Evolutionary conservation across 37 sponge, comb jelly and placozoan genomes (phyloP).

Genomic region (Beroe forskalii): DNA sequence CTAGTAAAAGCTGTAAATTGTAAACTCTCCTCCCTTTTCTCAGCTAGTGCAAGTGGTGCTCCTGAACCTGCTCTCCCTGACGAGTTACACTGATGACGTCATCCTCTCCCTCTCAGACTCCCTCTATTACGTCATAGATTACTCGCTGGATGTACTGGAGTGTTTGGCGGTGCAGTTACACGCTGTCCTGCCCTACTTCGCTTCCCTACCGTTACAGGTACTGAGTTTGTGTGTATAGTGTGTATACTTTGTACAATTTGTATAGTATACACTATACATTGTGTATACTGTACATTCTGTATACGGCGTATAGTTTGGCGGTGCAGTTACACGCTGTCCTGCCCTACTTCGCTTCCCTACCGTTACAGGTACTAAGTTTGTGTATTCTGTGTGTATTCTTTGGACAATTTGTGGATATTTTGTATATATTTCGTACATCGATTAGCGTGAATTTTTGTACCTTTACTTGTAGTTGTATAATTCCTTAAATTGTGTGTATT

Average conservation of each 20-base stretch:
- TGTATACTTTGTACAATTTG: background rate
- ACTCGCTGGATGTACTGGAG: conserved; percentile 15
- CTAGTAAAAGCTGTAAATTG: no score
- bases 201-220: conserved; percentile 32
- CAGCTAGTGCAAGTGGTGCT: background rate
- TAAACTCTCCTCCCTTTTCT: background rate
- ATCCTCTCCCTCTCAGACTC: conserved; percentile 19
- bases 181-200: conserved; percentile 32
- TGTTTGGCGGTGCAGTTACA: conserved; percentile 1
- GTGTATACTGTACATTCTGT: no score
- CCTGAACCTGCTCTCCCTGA: background rate
- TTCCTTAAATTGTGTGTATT: no score
- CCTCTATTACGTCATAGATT: conserved; percentile 54
- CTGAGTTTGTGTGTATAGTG: no score
- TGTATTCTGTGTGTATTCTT: no score
- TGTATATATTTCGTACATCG: no score
- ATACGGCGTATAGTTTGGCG: no score
- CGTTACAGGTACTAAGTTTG: conserved; percentile 48
- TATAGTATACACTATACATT: background rate
- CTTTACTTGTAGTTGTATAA: no score
- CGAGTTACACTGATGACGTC: conserved; percentile 11
- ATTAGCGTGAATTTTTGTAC: no score
- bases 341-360: conserved; percentile 37
- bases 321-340: conserved; percentile 16
- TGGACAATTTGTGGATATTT: no score